Evolutionary conservation across 2,113 vertebrate genomes (phyloP).

Genomic region (Chrysemys picta): DNA sequence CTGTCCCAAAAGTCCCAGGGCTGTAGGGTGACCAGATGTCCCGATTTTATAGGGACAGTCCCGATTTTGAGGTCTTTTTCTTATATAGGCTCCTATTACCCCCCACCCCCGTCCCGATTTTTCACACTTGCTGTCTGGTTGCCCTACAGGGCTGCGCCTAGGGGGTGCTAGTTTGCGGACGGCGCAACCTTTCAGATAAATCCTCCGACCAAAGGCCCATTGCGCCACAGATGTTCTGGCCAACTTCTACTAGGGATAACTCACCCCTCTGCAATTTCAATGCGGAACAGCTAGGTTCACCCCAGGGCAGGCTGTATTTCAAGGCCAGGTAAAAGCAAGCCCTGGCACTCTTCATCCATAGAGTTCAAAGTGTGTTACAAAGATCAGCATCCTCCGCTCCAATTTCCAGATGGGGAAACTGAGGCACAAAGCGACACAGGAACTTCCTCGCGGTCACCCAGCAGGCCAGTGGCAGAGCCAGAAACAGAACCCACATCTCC

Average conservation of each 20-base stretch:
- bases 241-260: not conserved
- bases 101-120: no score
- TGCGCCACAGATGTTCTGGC: not conserved
- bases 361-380: not conserved
- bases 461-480: not conserved
- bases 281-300: not conserved
- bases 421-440: not conserved
- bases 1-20: not conserved
- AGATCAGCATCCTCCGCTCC: slow-evolving; percentile 47
- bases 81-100: no score
- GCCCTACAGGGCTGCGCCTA: not conserved
- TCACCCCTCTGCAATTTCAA: slow-evolving; percentile 22
- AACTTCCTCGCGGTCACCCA: not conserved
- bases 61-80: no score
- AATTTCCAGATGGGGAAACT: not conserved
- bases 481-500: not conserved
- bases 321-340: not conserved
- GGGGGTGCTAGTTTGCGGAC: not conserved
- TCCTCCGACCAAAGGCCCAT: not conserved
- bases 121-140: no score
- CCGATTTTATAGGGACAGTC: no score
- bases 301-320: not conserved
- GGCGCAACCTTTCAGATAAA: not conserved
- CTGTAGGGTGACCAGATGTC: no score
- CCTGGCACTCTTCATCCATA: not conserved